Percentiles rank a stretch among this genome's conserved stretches.
Evolutionary conservation across 1,140 invertebrate genomes (phyloP).

Genomic region (Cataglyphis hispanica): DNA sequence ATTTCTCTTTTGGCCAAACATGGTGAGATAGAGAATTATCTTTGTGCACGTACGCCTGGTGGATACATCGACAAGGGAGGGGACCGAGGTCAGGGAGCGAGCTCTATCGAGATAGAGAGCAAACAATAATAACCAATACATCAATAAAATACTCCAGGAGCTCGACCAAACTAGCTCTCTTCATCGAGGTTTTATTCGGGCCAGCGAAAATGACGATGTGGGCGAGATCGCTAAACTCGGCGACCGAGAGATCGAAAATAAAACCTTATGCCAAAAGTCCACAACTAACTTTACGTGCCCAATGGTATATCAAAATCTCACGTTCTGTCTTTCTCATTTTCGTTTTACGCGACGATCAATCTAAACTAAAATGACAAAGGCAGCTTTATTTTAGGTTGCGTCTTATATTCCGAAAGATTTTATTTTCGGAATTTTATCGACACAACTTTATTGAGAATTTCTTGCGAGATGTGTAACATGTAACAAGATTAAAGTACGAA

Average conservation of each 20-base stretch:
- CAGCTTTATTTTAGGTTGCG: conserved; percentile 17
- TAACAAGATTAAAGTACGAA: background rate
- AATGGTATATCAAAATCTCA: background rate
- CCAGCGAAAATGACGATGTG: conserved; percentile 34
- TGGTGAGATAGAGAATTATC: conserved; percentile 27
- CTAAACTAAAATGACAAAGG: conserved; percentile 11
- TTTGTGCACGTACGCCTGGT: conserved; percentile 20
- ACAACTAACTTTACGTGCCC: conserved; percentile 62
- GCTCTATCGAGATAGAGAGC: conserved; percentile 66
- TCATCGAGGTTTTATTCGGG: conserved; percentile 39
- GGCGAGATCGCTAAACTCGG: conserved; percentile 64
- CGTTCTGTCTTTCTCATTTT: background rate
- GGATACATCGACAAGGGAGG: conserved; percentile 33
- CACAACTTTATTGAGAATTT: background rate
- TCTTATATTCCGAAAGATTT: conserved; percentile 10
- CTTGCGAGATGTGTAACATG: background rate
- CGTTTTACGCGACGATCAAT: background rate
- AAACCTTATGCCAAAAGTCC: conserved; percentile 52
- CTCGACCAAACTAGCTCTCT: conserved; percentile 5
- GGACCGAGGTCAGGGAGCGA: conserved; percentile 64
- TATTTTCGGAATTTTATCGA: conserved; percentile 21
- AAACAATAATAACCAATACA: conserved; percentile 68
- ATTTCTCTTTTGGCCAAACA: conserved; percentile 1
- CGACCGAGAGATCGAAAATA: conserved; percentile 50
- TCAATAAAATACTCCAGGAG: conserved; percentile 43